phyloP scores from a whole-genome alignment of 2,888 invertebrate genomes.

The Heliconius charithonia region DNA sequence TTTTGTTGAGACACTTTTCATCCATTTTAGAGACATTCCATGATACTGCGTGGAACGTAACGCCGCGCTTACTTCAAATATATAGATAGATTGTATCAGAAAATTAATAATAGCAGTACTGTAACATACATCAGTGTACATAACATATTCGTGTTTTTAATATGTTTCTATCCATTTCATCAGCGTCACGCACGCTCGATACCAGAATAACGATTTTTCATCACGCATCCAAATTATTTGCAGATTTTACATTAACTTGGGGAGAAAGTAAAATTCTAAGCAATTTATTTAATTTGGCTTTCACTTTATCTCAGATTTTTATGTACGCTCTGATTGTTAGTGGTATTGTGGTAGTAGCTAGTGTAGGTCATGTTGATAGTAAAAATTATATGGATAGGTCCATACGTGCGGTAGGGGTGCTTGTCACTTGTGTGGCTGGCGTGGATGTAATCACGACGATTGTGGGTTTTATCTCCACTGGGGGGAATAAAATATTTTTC shows the following conservation, averaged over 20 bases:
- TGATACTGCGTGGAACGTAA: neutral
- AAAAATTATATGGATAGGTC: neutral
- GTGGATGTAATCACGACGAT: neutral
- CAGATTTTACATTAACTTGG: conserved; percentile 36
- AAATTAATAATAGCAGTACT: neutral
- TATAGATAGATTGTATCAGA: neutral
- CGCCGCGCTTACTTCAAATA: neutral
- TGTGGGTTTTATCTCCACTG: too few relatives aligned
- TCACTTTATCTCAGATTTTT: conserved; percentile 39
- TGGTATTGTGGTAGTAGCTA: conserved; percentile 13
- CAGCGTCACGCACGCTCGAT: conserved; percentile 27
- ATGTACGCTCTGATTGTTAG: conserved; percentile 29
- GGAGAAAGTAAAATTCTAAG: conserved; percentile 43
- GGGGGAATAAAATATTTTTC: neutral
- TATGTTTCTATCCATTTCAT: neutral
- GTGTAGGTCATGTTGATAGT: neutral
- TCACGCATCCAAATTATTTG: conserved; percentile 20
- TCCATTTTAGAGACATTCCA: neutral
- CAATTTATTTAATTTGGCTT: conserved; percentile 35
- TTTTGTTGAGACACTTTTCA: neutral
- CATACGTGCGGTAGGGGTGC: neutral
- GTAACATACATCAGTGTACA: neutral
- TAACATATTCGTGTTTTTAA: conserved; percentile 5
- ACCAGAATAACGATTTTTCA: conserved; percentile 11
- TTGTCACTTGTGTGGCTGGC: too few relatives aligned